These are phyloP conservation scores for Hormaphis cornu DNA, from an alignment of 1,140 invertebrate species.

Conservation along the genomic window DNA sequence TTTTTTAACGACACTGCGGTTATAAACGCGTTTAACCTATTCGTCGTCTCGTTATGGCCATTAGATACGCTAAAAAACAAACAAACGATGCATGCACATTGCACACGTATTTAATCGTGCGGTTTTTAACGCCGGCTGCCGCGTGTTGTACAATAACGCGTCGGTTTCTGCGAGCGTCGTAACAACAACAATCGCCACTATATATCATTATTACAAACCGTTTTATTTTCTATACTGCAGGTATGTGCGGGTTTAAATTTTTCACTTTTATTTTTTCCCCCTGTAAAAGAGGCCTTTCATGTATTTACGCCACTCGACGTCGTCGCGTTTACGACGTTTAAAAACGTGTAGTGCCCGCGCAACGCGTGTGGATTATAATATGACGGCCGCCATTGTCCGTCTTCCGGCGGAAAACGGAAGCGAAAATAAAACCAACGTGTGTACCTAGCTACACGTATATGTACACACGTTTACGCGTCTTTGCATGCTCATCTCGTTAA, in stretches of 20 bases:
- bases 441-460: background rate
- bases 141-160: conserved; percentile 1
- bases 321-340: background rate
- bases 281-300: background rate
- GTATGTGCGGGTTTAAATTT: background rate
- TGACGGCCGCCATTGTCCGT: background rate
- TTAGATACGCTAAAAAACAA: conserved; percentile 13
- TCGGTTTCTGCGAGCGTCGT: background rate
- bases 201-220: no score
- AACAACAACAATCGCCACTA: no score
- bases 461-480: no score
- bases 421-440: conserved; percentile 7
- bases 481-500: no score
- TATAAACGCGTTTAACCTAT: no score
- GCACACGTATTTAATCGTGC: conserved; percentile 1
- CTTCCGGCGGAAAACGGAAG: conserved; percentile 25
- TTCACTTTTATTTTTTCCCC: background rate
- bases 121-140: conserved; percentile 15
- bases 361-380: no score
- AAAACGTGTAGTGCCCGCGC: no score
- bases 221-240: no score
- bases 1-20: no score
- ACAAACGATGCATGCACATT: background rate
- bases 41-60: no score
- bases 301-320: background rate